Evolutionary conservation across 2,888 invertebrate genomes (phyloP).

Genomic region (Hoplodrina blanda): DNA sequence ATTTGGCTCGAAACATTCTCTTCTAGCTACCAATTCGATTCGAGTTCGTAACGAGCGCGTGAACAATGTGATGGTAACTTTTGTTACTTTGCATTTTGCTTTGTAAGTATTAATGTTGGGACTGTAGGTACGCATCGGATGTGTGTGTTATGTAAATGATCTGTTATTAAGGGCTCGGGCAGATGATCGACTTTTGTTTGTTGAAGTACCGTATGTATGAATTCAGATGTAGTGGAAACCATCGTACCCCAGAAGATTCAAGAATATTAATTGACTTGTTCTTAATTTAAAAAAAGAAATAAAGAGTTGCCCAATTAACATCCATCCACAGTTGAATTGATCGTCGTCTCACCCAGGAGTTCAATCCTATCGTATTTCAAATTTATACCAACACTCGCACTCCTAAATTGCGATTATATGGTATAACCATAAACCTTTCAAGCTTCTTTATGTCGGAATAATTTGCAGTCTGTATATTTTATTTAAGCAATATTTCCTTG

Average conservation of each 20-base stretch:
- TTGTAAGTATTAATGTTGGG: slow-evolving; percentile 64
- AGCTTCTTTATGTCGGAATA: slow-evolving; percentile 78
- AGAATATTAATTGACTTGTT: neutral
- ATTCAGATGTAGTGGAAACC: neutral
- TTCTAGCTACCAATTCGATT: slow-evolving; percentile 81
- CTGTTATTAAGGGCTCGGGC: slow-evolving; percentile 49
- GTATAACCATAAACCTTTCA: slow-evolving; percentile 79
- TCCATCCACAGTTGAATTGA: slow-evolving; percentile 6
- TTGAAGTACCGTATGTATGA: neutral
- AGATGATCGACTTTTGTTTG: slow-evolving; percentile 53
- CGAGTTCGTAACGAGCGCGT: slow-evolving; percentile 81
- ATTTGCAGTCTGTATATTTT: slow-evolving; percentile 80
- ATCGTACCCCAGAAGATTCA: neutral
- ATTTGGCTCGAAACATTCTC: slow-evolving; percentile 80
- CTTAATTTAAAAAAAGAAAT: neutral
- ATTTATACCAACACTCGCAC: slow-evolving; percentile 74
- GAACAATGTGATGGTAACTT: slow-evolving; percentile 82
- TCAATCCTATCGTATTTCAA: slow-evolving; percentile 54
- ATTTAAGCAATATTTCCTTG: slow-evolving; percentile 73
- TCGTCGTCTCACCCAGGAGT: slow-evolving; percentile 18
- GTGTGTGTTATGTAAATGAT: slow-evolving; percentile 54
- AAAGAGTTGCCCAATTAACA: neutral
- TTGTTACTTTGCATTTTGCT: slow-evolving; percentile 77
- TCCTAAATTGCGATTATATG: slow-evolving; percentile 75
- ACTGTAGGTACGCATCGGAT: slow-evolving; percentile 52